A percentile compares a stretch with the other conserved stretches of the same genome.
Evolutionary conservation across 2,888 invertebrate genomes (phyloP).

Genomic region (Rhogogaster chlorosoma): DNA sequence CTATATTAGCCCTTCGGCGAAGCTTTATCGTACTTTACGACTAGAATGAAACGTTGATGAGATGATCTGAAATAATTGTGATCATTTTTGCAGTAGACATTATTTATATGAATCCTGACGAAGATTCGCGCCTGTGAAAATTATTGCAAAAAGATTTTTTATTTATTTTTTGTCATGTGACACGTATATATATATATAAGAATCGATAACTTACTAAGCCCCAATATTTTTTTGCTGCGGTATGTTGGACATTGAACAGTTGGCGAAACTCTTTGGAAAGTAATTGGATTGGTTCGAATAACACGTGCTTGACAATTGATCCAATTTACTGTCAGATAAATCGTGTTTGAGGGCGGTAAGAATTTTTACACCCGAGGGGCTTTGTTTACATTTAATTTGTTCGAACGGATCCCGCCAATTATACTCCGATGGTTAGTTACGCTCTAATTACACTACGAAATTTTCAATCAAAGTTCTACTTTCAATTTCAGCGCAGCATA

Average conservation of each 20-base stretch:
- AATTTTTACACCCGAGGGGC: constrained; percentile 20
- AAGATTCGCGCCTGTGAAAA: neutral
- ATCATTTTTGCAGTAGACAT: too few relatives aligned
- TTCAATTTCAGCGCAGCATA: neutral
- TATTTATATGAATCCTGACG: neutral
- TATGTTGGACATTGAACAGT: constrained; percentile 7
- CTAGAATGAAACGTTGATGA: neutral
- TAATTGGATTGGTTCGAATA: constrained; percentile 38
- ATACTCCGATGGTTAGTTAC: constrained; percentile 16
- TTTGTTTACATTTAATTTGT: constrained; percentile 36
- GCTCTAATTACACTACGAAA: constrained; percentile 29
- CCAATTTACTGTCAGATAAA: constrained; percentile 41
- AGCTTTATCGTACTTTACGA: neutral
- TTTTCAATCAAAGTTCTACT: constrained; percentile 33
- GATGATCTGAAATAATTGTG: neutral
- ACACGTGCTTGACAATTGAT: constrained; percentile 38
- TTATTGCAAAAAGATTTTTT: neutral
- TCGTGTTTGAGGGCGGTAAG: constrained; percentile 5
- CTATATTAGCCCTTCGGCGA: neutral
- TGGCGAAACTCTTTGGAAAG: constrained; percentile 19
- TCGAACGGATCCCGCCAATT: constrained; percentile 20
- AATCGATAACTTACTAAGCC: constrained; percentile 7
- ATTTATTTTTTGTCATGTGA: neutral
- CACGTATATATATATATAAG: too few relatives aligned
- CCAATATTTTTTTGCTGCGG: neutral